A percentile compares a stretch with the other conserved stretches of the same genome.
phyloP scores from a whole-genome alignment of 2,888 invertebrate genomes.

The Phalera bucephala region DNA sequence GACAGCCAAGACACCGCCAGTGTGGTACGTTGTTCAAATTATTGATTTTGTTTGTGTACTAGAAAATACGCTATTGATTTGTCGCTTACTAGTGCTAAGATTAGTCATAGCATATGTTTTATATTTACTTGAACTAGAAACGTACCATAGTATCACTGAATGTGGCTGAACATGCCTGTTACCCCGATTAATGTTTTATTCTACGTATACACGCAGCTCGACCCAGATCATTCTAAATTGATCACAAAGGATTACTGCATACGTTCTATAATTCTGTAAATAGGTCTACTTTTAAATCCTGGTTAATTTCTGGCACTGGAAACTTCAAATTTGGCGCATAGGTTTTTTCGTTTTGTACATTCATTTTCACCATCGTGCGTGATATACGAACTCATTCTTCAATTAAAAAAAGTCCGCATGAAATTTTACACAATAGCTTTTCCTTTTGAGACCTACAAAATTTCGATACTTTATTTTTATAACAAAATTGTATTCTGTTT shows the following conservation, averaged over 20 bases:
- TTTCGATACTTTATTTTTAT: too few relatives aligned
- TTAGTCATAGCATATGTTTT: constrained; percentile 22
- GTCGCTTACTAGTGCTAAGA: constrained; percentile 39
- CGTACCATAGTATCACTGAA: too few relatives aligned
- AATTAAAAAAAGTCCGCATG: too few relatives aligned
- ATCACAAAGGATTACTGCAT: constrained; percentile 4
- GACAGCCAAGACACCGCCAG: constrained; percentile 80
- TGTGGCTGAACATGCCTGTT: too few relatives aligned
- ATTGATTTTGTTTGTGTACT: constrained; percentile 78
- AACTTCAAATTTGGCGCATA: too few relatives aligned
- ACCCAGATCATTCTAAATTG: constrained; percentile 48
- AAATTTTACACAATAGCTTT: too few relatives aligned
- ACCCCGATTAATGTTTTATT: too few relatives aligned
- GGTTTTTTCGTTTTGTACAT: constrained; percentile 8
- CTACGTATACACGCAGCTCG: constrained; percentile 27
- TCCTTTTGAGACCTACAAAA: too few relatives aligned
- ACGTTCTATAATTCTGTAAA: constrained; percentile 1
- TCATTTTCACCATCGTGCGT: constrained; percentile 23
- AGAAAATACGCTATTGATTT: constrained; percentile 69
- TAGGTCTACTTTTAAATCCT: background rate
- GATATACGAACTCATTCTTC: constrained; percentile 3
- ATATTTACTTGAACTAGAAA: constrained; percentile 7
- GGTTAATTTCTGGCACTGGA: too few relatives aligned
- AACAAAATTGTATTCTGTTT: too few relatives aligned
- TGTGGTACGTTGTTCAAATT: constrained; percentile 73